Conservation (phyloP, 2,797 vertebrate genomes). For the Danio choprae region DNA sequence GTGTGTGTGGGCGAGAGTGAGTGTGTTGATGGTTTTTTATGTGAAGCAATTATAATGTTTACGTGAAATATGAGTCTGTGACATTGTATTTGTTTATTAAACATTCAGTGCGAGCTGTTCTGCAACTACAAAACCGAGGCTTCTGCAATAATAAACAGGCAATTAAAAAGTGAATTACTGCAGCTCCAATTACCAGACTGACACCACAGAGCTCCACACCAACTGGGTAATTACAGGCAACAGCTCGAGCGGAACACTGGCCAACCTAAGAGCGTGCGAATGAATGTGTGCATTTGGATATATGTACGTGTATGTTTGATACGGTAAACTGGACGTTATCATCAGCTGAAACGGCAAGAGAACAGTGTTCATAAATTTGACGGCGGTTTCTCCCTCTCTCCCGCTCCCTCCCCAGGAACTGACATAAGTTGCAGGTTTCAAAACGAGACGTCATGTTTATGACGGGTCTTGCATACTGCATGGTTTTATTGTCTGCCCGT, state of each 20-base stretch:
- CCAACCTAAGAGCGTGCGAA: slow-evolving; percentile 46
- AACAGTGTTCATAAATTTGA: slow-evolving; percentile 50
- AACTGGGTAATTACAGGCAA: slow-evolving; percentile 64
- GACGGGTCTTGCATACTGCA: not conserved
- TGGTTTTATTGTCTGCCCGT: slow-evolving; percentile 26
- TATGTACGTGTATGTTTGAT: slow-evolving; percentile 22
- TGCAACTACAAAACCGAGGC: slow-evolving; percentile 55
- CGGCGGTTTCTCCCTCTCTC: slow-evolving; percentile 32
- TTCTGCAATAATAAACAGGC: slow-evolving; percentile 66
- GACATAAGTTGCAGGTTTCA: slow-evolving; percentile 33
- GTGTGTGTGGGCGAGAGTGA: slow-evolving; percentile 4
- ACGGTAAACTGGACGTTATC: slow-evolving; percentile 52
- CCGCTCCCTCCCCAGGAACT: slow-evolving; percentile 26
- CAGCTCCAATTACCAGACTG: slow-evolving; percentile 64
- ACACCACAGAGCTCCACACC: slow-evolving; percentile 62
- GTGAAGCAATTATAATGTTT: slow-evolving; percentile 60
- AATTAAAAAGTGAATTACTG: slow-evolving; percentile 67
- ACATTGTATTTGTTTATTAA: slow-evolving; percentile 63
- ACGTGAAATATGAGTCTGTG: slow-evolving; percentile 58
- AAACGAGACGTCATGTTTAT: slow-evolving; percentile 22
- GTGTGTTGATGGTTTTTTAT: slow-evolving; percentile 41
- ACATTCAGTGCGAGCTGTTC: slow-evolving; percentile 49
- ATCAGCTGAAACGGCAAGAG: slow-evolving; percentile 51
- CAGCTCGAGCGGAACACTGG: slow-evolving; percentile 61
- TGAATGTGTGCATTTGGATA: slow-evolving; percentile 20